These are phyloP conservation scores for Platygyra sinensis DNA, from an alignment of 64 coral and sea anemone genomes.

Conservation along the genomic window DNA sequence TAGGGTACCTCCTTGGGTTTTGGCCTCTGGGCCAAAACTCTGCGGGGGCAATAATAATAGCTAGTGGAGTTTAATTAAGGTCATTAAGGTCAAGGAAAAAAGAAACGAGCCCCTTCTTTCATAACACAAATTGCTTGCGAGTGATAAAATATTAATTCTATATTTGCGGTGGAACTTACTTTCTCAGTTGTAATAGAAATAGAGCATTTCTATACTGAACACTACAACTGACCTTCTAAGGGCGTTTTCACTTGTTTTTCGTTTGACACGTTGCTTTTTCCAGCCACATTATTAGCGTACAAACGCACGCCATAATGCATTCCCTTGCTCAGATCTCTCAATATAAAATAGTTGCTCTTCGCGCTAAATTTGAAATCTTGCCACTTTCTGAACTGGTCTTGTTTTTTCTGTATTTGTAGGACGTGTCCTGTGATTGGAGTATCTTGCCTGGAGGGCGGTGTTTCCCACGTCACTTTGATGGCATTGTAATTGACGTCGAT, in stretches of 20 bases:
- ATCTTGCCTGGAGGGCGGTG: background rate
- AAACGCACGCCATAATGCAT: background rate
- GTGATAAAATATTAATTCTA: too few species aligned
- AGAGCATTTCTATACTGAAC: too few species aligned
- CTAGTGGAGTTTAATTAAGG: too few species aligned
- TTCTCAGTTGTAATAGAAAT: too few species aligned
- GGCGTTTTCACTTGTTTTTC: background rate
- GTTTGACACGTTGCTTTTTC: background rate
- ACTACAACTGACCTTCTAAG: background rate
- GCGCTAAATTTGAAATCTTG: background rate
- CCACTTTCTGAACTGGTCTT: too few species aligned
- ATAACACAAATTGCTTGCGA: too few species aligned
- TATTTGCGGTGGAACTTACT: too few species aligned
- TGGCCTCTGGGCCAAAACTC: too few species aligned
- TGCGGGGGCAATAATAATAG: too few species aligned
- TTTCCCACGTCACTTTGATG: background rate
- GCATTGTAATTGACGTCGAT: background rate
- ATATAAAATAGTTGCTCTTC: background rate
- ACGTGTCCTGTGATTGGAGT: slow-evolving; percentile 14
- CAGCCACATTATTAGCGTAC: slow-evolving; percentile 12
- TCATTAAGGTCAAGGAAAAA: too few species aligned
- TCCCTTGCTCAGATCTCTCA: background rate
- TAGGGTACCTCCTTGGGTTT: too few species aligned
- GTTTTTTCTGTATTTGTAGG: background rate
- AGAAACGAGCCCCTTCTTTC: too few species aligned